phyloP scores from a whole-genome alignment of 2,888 invertebrate genomes.

The Ennomos fuscantarius region DNA sequence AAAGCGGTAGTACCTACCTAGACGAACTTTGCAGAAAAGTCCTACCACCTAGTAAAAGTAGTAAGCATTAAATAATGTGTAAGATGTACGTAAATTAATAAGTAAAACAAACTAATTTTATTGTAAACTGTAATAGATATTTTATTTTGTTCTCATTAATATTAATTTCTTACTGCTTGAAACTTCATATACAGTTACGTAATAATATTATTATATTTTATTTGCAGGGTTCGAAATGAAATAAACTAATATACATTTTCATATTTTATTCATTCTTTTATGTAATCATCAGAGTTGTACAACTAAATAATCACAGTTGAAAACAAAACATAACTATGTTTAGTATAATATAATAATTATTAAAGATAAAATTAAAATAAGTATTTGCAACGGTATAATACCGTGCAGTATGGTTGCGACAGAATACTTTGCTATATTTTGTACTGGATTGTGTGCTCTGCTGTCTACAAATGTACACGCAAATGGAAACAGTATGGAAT shows the following conservation, averaged over 20 bases:
- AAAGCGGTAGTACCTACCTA: too few species aligned
- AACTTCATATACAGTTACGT: too few species aligned
- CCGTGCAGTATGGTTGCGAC: conserved; percentile 35
- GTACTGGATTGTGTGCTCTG: conserved; percentile 81
- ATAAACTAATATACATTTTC: conserved; percentile 60
- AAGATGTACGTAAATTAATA: too few species aligned
- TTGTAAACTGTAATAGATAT: too few species aligned
- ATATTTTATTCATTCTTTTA: conserved; percentile 84
- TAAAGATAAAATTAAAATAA: conserved; percentile 73
- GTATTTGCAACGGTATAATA: conserved; percentile 47
- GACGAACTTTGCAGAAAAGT: too few species aligned
- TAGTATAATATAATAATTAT: conserved; percentile 54
- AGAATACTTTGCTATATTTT: conserved; percentile 50
- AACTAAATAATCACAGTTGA: conserved; percentile 87
- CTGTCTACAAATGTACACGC: conserved; percentile 41
- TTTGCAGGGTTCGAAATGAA: conserved; percentile 37
- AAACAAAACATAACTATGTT: conserved; percentile 81
- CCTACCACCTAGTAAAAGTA: too few species aligned
- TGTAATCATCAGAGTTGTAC: conserved; percentile 85
- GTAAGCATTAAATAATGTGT: too few species aligned
- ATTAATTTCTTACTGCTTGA: too few species aligned
- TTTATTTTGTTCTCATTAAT: too few species aligned
- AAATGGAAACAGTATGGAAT: conserved; percentile 16
- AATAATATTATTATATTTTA: conserved; percentile 1
- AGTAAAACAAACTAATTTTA: too few species aligned